These are phyloP conservation scores for Xylocampa areola DNA, from an alignment of 2,888 invertebrate genomes.

Conservation along the genomic window DNA sequence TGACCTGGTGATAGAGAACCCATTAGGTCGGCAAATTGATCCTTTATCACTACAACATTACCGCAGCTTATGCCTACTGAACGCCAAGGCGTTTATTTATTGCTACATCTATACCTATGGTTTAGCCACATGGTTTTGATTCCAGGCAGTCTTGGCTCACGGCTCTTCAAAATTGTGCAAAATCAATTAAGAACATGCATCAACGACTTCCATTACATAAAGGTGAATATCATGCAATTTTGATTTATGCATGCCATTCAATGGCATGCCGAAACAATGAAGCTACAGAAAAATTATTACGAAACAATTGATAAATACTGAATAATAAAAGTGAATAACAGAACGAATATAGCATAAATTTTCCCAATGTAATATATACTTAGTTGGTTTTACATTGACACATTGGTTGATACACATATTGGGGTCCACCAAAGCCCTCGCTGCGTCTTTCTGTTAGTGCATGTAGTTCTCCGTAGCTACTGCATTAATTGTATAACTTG, in stretches of 20 bases:
- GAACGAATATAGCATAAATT: slow-evolving; percentile 28
- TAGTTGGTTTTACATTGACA: slow-evolving; percentile 40
- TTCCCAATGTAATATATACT: slow-evolving; percentile 14
- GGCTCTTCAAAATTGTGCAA: slow-evolving; percentile 42
- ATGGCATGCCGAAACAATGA: slow-evolving; percentile 28
- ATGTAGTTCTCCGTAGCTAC: too few relatives aligned
- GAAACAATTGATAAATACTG: slow-evolving; percentile 18
- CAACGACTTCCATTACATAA: slow-evolving; percentile 35
- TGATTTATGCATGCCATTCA: slow-evolving; percentile 37
- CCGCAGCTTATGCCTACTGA: background rate
- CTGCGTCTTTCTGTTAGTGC: too few relatives aligned
- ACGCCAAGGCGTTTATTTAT: slow-evolving; percentile 1
- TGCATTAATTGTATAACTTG: too few relatives aligned
- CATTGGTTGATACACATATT: background rate
- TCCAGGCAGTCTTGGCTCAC: slow-evolving; percentile 15
- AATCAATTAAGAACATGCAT: slow-evolving; percentile 54
- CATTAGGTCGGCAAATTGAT: background rate
- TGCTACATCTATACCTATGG: slow-evolving; percentile 9
- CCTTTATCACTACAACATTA: slow-evolving; percentile 5
- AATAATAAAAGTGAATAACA: slow-evolving; percentile 42
- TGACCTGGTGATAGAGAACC: slow-evolving; percentile 7
- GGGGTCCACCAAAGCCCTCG: too few relatives aligned
- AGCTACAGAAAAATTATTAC: slow-evolving; percentile 32
- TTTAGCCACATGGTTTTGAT: slow-evolving; percentile 2
- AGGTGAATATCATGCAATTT: slow-evolving; percentile 55